phyloP scores from a whole-genome alignment of 2,113 vertebrate species.

The Pyrgilauda ruficollis region DNA sequence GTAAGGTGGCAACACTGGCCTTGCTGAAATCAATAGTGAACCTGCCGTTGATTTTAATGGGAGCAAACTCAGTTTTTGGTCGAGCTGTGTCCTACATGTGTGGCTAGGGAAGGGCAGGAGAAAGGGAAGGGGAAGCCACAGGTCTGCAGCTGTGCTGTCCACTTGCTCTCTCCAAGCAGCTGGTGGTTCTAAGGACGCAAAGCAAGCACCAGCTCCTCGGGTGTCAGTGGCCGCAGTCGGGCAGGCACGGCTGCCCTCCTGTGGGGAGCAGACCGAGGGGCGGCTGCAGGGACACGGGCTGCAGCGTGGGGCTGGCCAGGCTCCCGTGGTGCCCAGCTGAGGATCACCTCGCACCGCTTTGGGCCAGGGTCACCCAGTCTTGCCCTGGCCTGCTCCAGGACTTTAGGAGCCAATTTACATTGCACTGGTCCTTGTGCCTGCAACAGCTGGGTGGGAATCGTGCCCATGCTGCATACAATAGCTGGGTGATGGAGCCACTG shows the following conservation, averaged over 20 bases:
- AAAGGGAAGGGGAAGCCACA: neutral
- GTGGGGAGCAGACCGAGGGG: neutral
- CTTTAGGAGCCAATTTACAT: neutral
- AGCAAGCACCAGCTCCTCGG: fast-evolving
- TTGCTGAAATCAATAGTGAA: neutral
- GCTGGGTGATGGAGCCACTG: fast-evolving
- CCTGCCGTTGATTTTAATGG: neutral
- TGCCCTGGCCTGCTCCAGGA: neutral
- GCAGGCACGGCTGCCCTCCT: conserved; percentile 62
- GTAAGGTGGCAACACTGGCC: neutral
- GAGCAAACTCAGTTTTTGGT: neutral
- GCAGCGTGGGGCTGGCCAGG: neutral
- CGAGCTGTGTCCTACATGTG: fast-evolving
- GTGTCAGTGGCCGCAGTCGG: fast-evolving
- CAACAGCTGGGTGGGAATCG: neutral
- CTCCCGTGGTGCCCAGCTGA: neutral
- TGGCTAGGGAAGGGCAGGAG: neutral
- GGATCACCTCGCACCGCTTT: fast-evolving
- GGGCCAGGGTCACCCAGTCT: neutral
- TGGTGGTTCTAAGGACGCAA: neutral
- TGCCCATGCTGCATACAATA: fast-evolving
- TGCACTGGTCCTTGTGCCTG: neutral
- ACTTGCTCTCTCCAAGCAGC: neutral
- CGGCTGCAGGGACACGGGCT: fast-evolving
- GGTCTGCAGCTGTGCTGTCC: neutral